phyloP scores from a whole-genome alignment of 2,797 vertebrate genomes.

The Paramormyrops hopkinsi region DNA sequence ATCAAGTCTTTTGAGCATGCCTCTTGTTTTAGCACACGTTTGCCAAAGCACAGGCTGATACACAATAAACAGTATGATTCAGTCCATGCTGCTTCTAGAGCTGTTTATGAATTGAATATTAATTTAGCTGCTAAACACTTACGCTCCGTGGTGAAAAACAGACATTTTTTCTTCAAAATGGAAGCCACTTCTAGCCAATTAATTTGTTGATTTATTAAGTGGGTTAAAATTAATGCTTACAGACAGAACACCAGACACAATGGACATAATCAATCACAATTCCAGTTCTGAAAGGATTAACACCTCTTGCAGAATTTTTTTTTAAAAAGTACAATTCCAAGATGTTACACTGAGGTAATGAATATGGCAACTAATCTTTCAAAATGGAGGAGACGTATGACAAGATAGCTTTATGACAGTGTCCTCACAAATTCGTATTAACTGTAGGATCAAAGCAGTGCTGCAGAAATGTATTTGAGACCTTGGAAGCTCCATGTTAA shows the following conservation, averaged over 20 bases:
- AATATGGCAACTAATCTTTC: background rate
- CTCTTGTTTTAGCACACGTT: background rate
- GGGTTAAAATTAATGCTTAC: constrained; percentile 10
- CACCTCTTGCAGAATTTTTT: background rate
- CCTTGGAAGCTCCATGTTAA: background rate
- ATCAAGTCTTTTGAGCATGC: background rate
- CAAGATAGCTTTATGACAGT: background rate
- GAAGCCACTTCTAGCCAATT: background rate
- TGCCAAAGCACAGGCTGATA: background rate
- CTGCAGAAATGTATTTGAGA: background rate
- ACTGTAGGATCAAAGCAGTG: background rate
- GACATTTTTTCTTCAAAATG: background rate
- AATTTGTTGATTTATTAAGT: constrained; percentile 17
- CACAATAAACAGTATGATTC: constrained; percentile 12
- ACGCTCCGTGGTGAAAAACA: background rate
- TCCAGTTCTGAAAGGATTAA: background rate
- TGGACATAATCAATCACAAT: background rate
- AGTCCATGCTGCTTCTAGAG: background rate
- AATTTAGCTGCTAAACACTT: background rate
- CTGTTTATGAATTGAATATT: background rate
- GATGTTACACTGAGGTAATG: background rate
- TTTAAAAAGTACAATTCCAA: background rate
- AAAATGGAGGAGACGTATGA: background rate
- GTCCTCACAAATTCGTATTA: background rate
- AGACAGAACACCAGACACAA: background rate